phyloP scores from a whole-genome alignment of 2,797 vertebrate species.

The Parauchenoglanis ngamensis region DNA sequence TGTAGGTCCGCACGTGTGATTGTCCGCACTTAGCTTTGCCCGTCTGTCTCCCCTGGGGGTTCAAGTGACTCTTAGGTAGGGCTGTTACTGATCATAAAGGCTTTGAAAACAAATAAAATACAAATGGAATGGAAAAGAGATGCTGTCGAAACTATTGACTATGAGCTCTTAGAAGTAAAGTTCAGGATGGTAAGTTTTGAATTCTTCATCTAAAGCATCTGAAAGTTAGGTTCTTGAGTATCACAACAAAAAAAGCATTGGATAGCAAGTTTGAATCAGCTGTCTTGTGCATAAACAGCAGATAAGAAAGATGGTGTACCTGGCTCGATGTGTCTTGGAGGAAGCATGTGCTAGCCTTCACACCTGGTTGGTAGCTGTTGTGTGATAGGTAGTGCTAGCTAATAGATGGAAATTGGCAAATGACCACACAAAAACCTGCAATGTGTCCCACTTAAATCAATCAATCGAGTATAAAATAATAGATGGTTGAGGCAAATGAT shows the following conservation, averaged over 20 bases:
- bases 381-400: background rate
- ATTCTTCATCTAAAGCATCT: background rate
- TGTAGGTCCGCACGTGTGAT: background rate
- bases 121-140: background rate
- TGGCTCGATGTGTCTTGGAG: background rate
- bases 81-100: conserved; percentile 6
- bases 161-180: background rate
- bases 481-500: conserved; percentile 1
- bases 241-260: background rate
- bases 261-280: background rate
- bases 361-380: background rate
- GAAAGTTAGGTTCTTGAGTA: background rate
- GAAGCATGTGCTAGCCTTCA: background rate
- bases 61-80: background rate
- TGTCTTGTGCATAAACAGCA: background rate
- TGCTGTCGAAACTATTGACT: background rate
- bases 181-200: background rate
- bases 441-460: background rate
- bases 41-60: background rate
- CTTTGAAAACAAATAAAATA: conserved; percentile 13
- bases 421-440: background rate
- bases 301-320: background rate
- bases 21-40: background rate
- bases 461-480: background rate
- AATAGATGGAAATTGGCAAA: background rate